A percentile compares a stretch with the other conserved stretches of the same genome.
Evolutionary conservation across 2,888 invertebrate species (phyloP).

Genomic region (Homarus gammarus): DNA sequence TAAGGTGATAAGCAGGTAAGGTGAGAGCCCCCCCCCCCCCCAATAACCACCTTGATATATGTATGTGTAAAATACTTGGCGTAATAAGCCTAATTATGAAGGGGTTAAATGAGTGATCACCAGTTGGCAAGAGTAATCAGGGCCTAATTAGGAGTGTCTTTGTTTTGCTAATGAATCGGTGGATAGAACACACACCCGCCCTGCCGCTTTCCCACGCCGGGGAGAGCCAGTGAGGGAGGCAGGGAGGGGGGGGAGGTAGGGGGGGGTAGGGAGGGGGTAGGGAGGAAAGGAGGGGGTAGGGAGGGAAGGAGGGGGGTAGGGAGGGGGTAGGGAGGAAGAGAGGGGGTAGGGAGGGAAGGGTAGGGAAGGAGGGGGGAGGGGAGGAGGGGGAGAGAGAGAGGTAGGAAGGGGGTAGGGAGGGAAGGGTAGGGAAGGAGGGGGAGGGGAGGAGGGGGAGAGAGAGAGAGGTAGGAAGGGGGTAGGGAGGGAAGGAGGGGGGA

Average conservation of each 20-base stretch:
- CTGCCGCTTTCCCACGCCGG: conserved; percentile 22
- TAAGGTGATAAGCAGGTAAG: no score
- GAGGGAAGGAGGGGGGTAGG: no score
- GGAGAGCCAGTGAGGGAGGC: no score
- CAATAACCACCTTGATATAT: no score
- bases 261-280: no score
- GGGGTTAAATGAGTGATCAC: conserved; percentile 11
- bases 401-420: background rate
- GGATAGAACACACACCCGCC: conserved; percentile 18
- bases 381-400: background rate
- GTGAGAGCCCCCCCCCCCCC: no score
- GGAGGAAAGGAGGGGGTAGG: no score
- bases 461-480: background rate
- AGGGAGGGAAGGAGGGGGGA: background rate
- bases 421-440: background rate
- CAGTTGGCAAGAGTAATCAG: conserved; percentile 15
- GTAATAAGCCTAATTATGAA: no score
- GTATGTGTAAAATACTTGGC: no score
- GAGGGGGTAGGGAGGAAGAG: background rate
- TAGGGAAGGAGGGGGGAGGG: background rate
- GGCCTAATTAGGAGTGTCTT: conserved; percentile 23
- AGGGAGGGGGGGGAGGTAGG: no score
- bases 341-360: background rate
- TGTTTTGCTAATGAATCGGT: conserved; percentile 20
- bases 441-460: background rate